Evolutionary conservation across 2,113 vertebrate genomes (phyloP).

Genomic region (Notothenia coriiceps): DNA sequence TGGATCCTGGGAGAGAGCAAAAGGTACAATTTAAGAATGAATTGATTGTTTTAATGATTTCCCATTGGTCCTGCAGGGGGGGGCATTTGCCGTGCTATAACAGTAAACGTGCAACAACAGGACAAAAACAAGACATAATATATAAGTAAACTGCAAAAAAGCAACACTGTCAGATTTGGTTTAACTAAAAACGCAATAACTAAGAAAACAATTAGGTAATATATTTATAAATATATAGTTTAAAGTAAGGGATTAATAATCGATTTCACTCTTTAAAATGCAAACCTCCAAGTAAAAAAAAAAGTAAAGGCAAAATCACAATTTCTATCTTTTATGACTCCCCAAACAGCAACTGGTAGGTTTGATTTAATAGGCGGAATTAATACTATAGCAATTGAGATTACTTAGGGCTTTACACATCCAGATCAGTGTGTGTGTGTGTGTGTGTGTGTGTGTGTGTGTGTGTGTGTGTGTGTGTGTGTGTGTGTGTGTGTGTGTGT

Average conservation of each 20-base stretch:
- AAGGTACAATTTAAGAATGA: not conserved
- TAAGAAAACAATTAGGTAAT: not conserved
- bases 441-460: too few relatives aligned
- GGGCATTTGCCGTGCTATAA: too few relatives aligned
- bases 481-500: too few relatives aligned
- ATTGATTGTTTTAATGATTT: not conserved
- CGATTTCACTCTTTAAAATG: not conserved
- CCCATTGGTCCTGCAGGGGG: not conserved
- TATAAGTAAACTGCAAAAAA: too few relatives aligned
- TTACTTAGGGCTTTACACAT: not conserved
- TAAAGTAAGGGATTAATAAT: not conserved
- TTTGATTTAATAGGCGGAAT: not conserved
- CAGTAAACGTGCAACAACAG: too few relatives aligned
- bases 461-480: not conserved
- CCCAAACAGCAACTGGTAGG: too few relatives aligned
- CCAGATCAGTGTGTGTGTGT: not conserved
- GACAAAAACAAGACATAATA: too few relatives aligned
- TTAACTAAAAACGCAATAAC: not conserved
- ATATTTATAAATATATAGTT: not conserved
- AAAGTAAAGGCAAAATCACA: not conserved
- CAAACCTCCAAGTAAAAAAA: not conserved
- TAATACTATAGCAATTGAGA: not conserved
- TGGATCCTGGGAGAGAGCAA: slow-evolving; percentile 59
- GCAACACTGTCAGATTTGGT: too few relatives aligned
- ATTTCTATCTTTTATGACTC: not conserved